Conservation (phyloP, 2,888 invertebrate genomes). For the Microplitis manilae region DNA sequence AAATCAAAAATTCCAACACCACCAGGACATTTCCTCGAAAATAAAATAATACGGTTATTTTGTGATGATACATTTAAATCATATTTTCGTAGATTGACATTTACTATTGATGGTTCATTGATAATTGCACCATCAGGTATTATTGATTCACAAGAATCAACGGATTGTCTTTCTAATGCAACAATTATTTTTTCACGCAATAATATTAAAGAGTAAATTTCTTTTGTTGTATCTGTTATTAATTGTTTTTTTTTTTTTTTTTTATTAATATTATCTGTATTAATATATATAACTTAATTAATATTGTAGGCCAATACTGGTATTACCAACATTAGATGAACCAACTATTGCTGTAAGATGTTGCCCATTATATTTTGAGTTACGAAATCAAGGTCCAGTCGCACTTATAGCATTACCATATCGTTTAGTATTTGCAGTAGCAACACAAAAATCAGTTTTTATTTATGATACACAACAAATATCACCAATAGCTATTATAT, state of each 20-base stretch:
- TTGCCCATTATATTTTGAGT: constrained; percentile 82
- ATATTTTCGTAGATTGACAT: constrained; percentile 91
- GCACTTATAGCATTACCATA: constrained; percentile 79
- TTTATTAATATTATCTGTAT: neutral
- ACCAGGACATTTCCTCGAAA: constrained; percentile 75
- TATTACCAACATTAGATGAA: constrained; percentile 85
- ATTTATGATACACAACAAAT: constrained; percentile 91
- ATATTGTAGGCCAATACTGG: constrained; percentile 80
- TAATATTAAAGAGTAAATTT: constrained; percentile 75
- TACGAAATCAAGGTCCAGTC: constrained; percentile 74
- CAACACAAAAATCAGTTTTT: constrained; percentile 88
- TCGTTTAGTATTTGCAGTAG: constrained; percentile 92
- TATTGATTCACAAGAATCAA: constrained; percentile 81
- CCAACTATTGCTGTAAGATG: constrained; percentile 88
- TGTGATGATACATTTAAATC: constrained; percentile 95
- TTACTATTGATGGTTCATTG: constrained; percentile 92
- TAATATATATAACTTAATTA: too few species aligned
- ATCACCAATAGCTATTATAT: constrained; percentile 84
- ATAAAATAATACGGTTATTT: constrained; percentile 81
- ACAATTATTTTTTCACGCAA: constrained; percentile 76
- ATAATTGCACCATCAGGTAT: constrained; percentile 93
- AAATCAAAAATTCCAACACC: constrained; percentile 79
- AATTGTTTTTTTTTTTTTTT: constrained; percentile 34
- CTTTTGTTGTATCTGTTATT: constrained; percentile 23
- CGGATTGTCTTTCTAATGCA: constrained; percentile 74